Conservation (phyloP, 2,888 invertebrate genomes). For the Maniola hyperantus region DNA sequence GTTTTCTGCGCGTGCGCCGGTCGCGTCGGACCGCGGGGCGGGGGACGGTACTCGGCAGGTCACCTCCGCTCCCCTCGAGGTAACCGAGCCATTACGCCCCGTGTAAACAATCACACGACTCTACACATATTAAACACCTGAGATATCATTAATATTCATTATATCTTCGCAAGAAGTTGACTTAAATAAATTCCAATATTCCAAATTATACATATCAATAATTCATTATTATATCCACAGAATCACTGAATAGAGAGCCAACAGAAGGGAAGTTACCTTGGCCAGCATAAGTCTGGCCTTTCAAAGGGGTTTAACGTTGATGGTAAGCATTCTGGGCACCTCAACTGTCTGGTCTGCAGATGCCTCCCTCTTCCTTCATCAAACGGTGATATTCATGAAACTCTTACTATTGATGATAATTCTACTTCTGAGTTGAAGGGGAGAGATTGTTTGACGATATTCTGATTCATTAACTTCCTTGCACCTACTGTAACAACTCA, state of each 20-base stretch:
- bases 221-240: background rate
- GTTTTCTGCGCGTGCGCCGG: constrained; percentile 74
- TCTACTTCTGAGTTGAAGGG: no score
- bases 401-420: no score
- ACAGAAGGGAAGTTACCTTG: background rate
- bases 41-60: constrained; percentile 47
- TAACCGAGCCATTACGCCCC: constrained; percentile 62
- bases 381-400: no score
- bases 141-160: constrained; percentile 37
- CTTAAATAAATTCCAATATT: background rate
- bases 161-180: background rate
- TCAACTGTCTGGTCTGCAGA: no score
- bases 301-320: no score
- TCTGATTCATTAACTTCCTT: no score
- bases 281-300: no score
- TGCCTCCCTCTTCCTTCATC: no score
- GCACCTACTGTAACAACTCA: no score
- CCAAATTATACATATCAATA: background rate
- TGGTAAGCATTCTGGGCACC: no score
- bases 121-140: constrained; percentile 53
- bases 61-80: constrained; percentile 61
- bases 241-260: background rate
- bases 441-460: no score
- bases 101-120: constrained; percentile 63
- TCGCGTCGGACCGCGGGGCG: constrained; percentile 50